Evolutionary conservation across 2,113 vertebrate species (phyloP).

Genomic region (Caracal caracal): DNA sequence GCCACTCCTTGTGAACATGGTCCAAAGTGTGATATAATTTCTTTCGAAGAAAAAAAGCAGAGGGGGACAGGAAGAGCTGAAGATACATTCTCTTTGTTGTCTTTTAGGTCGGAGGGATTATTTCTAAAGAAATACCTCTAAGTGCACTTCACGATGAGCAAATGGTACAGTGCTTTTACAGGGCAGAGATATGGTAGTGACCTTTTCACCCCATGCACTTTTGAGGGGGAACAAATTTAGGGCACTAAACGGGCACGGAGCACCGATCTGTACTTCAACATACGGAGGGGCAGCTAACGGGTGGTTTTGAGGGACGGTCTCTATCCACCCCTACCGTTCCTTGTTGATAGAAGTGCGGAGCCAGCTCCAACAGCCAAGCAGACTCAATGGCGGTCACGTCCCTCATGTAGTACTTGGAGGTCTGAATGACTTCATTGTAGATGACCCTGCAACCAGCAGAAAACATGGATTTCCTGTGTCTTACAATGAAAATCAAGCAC

Average conservation of each 20-base stretch:
- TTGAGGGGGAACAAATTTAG: background rate
- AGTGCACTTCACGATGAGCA: background rate
- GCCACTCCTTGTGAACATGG: background rate
- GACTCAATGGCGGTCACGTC: slow-evolving; percentile 98
- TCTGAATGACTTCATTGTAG: slow-evolving; percentile 98
- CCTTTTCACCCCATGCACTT: background rate
- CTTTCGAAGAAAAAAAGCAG: background rate
- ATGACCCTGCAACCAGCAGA: slow-evolving; percentile 91
- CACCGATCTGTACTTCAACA: background rate
- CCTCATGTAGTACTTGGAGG: slow-evolving; percentile 96
- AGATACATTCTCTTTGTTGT: background rate
- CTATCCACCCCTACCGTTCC: slow-evolving; percentile 91
- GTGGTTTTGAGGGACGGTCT: background rate
- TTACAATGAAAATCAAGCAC: background rate
- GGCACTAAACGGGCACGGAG: background rate
- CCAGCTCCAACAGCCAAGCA: slow-evolving; percentile 96
- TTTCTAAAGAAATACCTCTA: background rate
- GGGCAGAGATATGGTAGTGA: background rate
- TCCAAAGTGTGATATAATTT: background rate
- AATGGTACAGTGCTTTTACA: background rate
- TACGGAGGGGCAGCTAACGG: background rate
- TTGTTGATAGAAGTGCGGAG: slow-evolving; percentile 98
- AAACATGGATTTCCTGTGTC: too few relatives aligned
- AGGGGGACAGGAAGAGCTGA: background rate
- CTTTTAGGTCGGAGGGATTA: background rate